phyloP scores from a whole-genome alignment of 2,797 vertebrate species.

The Syncerus caffer region DNA sequence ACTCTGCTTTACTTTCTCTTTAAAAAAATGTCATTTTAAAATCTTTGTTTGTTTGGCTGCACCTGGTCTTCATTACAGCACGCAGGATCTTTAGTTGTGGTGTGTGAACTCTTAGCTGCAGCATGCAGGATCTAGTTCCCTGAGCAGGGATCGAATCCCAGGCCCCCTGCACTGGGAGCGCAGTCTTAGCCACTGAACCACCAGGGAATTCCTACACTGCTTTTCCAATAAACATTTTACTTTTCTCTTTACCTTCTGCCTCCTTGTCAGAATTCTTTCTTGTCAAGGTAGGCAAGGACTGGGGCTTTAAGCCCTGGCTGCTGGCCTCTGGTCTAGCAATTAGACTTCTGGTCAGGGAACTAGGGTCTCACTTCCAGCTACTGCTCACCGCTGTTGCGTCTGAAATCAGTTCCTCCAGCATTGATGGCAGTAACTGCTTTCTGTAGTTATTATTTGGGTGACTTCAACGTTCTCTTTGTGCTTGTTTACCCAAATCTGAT shows the following conservation, averaged over 20 bases:
- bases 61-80: neutral
- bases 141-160: neutral
- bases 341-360: neutral
- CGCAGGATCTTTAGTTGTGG: neutral
- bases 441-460: neutral
- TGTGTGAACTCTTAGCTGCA: neutral
- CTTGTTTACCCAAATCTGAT: neutral
- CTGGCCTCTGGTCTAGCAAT: neutral
- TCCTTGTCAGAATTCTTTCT: neutral
- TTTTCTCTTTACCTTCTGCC: neutral
- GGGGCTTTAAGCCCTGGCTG: neutral
- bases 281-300: neutral
- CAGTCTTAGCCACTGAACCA: neutral
- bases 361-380: neutral
- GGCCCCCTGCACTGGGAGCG: neutral
- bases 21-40: neutral
- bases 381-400: fast-evolving
- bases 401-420: neutral
- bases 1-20: neutral
- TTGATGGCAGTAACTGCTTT: neutral
- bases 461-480: neutral
- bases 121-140: neutral
- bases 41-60: neutral
- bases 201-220: neutral
- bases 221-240: neutral